Percentiles rank a stretch among this genome's conserved stretches.
phyloP scores from a whole-genome alignment of 2,797 vertebrate genomes.

The Lagocephalus sceleratus region DNA sequence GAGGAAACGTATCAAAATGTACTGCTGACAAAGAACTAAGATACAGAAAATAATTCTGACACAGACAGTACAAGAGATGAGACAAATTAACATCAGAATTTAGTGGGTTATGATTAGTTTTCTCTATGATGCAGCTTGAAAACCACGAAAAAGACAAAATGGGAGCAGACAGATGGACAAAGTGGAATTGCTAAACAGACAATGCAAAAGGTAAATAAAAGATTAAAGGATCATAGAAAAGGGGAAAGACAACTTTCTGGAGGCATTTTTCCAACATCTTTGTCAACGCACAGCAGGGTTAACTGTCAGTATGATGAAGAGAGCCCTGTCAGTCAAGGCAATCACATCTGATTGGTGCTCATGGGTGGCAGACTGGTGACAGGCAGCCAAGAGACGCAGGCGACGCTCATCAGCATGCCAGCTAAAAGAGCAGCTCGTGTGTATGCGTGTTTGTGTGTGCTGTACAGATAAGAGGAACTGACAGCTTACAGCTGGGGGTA shows the following conservation, averaged over 20 bases:
- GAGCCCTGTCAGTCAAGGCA: slow-evolving; percentile 74
- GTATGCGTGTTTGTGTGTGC: slow-evolving; percentile 50
- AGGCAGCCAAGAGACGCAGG: slow-evolving; percentile 77
- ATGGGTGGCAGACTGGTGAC: slow-evolving; percentile 77
- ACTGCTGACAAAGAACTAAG: slow-evolving; percentile 50
- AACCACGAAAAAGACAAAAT: slow-evolving; percentile 21
- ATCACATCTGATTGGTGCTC: slow-evolving; percentile 78
- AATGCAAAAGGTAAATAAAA: slow-evolving; percentile 47
- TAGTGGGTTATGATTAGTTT: slow-evolving; percentile 51
- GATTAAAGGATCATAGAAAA: slow-evolving; percentile 48
- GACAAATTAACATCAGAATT: slow-evolving; percentile 46
- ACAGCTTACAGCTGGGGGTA: slow-evolving; percentile 78
- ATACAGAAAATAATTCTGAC: slow-evolving; percentile 6
- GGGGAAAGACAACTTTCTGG: slow-evolving; percentile 60
- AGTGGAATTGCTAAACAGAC: slow-evolving; percentile 30
- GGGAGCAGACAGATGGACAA: slow-evolving; percentile 47
- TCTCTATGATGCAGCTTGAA: slow-evolving; percentile 53
- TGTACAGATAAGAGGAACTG: slow-evolving; percentile 76
- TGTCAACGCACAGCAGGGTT: slow-evolving; percentile 69
- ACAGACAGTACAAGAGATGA: slow-evolving; percentile 33
- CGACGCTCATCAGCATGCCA: slow-evolving; percentile 76
- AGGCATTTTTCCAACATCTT: slow-evolving; percentile 63
- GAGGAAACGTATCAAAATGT: slow-evolving; percentile 13
- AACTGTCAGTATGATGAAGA: slow-evolving; percentile 75
- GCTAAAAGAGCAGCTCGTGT: slow-evolving; percentile 75